A percentile compares a stretch with the other conserved stretches of the same genome.
phyloP scores from a whole-genome alignment of 2,888 invertebrate species.

The Agrotis puta region DNA sequence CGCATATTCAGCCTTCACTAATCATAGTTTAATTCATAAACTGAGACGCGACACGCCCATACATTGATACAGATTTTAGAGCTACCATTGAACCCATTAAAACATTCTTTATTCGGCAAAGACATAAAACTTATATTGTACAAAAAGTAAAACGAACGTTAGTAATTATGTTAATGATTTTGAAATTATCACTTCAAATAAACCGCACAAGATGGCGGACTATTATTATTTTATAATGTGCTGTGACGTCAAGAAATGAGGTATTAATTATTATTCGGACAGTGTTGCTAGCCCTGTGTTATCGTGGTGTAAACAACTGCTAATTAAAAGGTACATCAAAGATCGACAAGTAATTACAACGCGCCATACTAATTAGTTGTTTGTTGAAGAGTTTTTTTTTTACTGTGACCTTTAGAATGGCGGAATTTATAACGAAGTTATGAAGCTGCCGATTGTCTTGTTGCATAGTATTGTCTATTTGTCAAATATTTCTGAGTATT shows the following conservation, averaged over 20 bases:
- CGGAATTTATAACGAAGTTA: constrained; percentile 27
- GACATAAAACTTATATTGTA: constrained; percentile 62
- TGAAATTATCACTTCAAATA: constrained; percentile 68
- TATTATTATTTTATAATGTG: constrained; percentile 70
- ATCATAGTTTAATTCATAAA: constrained; percentile 60
- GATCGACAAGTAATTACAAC: constrained; percentile 60
- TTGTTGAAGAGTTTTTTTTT: constrained; percentile 43
- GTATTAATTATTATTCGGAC: constrained; percentile 76
- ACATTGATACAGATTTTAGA: constrained; percentile 54
- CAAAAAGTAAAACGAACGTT: constrained; percentile 51
- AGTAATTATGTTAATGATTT: constrained; percentile 69
- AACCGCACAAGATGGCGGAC: constrained; percentile 63
- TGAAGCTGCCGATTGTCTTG: constrained; percentile 27
- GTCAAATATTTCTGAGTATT: constrained; percentile 47
- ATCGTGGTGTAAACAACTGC: constrained; percentile 75
- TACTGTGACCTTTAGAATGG: constrained; percentile 38
- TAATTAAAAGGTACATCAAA: constrained; percentile 73
- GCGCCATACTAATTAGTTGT: constrained; percentile 51
- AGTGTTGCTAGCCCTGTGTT: constrained; percentile 74
- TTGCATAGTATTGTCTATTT: constrained; percentile 33
- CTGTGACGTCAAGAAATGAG: constrained; percentile 77
- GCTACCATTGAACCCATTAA: constrained; percentile 67
- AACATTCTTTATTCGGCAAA: constrained; percentile 60
- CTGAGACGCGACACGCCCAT: constrained; percentile 59
- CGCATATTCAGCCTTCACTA: constrained; percentile 43